Base-by-base conservation (phyloP, 2,888 invertebrate genomes). In the Drosophila glabriapex region DNA sequence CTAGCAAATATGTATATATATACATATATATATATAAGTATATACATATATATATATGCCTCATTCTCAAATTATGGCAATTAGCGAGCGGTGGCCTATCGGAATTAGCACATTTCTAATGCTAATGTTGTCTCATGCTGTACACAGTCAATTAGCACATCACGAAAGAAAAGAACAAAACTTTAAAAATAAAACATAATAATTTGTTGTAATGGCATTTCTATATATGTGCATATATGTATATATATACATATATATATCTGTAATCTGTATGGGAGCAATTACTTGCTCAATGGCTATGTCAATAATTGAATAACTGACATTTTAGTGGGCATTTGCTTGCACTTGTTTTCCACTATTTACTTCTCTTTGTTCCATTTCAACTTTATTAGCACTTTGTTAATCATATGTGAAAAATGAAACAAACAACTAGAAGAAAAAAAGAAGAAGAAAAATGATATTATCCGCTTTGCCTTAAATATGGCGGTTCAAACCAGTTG, bases 91-190 rank as follows among this genome's bases (percentile, higher is more conserved):
- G 19, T 19, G 41, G 46, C 62, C 69, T 67, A 81, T 67, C 74
- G 75, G 68, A 90, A 88, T 90, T 90, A 88, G 73, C 90, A 85
- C 81, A 85, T 83, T 70, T 62, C 78, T 76, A 90, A 81, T 77
- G 54, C 39, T 50, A 46, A 46, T 78, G 59, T 14, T 53, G 16
- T 53, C 62, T 25, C 25, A 43, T 14, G 16, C 35, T 59, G 68
- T 85, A 78, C 73, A 74, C 80, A 89, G 87, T 80, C 14, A 89
- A 89, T 85, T 85, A 82, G 73, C 89, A 68, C 41, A 25, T 31
- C 31, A 49, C 43, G 35, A 35, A 53, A 49, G 33, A 50, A 43
- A 65, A 41, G 29, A 19, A 12, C 53, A 22, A 43, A 22, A 43
- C 1, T 10, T 10, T 1, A 41, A n/a, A 41, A 22, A 43, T 43